A percentile compares a stretch with the other conserved stretches of the same genome.
phyloP scores from a whole-genome alignment of 1,140 invertebrate species.

The honey bee (Apis mellifera) region DNA sequence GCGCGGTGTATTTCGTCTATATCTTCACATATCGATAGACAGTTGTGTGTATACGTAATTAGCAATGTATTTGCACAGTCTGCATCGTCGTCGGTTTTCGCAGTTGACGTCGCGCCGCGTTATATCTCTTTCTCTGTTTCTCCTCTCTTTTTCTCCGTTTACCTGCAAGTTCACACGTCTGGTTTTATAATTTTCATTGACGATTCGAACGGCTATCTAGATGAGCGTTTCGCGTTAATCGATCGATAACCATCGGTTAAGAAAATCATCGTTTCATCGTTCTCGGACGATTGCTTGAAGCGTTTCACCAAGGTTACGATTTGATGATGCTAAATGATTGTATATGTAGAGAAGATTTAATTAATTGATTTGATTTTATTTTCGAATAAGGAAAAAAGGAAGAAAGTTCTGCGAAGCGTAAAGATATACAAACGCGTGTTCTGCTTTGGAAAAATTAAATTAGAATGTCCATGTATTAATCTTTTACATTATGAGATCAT shows the following conservation, averaged over 20 bases:
- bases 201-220: neutral
- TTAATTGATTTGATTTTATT: too few species aligned
- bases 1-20: conserved; percentile 32
- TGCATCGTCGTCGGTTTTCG: conserved; percentile 58
- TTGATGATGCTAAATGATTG: neutral
- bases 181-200: neutral
- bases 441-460: too few species aligned
- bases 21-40: conserved; percentile 59
- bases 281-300: neutral
- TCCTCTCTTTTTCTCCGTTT: too few species aligned
- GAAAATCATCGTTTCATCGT: conserved; percentile 14
- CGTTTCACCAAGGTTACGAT: conserved; percentile 20
- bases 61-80: conserved; percentile 76
- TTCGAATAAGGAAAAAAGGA: too few species aligned
- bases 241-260: conserved; percentile 60
- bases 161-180: neutral
- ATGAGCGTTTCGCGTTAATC: conserved; percentile 72
- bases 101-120: conserved; percentile 59
- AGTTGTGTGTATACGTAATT: conserved; percentile 77
- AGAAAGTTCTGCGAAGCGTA: too few species aligned
- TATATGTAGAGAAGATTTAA: neutral
- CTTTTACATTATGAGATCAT: too few species aligned
- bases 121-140: conserved; percentile 27
- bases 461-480: too few species aligned
- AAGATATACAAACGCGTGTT: too few species aligned